phyloP scores from a whole-genome alignment of 2,797 vertebrate genomes.

The Nyctalus aviator region DNA sequence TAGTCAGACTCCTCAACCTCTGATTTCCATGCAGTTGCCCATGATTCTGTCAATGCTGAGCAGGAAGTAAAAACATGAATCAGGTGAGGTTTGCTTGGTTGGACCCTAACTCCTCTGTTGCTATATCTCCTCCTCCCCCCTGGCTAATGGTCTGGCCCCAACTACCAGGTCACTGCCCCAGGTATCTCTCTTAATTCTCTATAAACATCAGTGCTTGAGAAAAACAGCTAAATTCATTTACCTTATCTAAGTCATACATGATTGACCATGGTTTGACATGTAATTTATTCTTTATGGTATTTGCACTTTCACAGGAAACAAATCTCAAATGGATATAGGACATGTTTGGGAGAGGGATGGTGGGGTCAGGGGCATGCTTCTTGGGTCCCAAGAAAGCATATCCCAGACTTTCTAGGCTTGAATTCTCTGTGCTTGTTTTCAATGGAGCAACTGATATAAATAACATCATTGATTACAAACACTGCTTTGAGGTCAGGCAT shows the following conservation, averaged over 20 bases:
- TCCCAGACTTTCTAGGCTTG: neutral
- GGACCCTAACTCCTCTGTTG: neutral
- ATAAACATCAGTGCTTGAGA: neutral
- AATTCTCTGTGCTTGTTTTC: slow-evolving; percentile 26
- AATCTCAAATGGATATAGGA: neutral
- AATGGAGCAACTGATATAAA: slow-evolving; percentile 52
- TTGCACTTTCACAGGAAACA: slow-evolving; percentile 43
- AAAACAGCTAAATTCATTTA: slow-evolving; percentile 11
- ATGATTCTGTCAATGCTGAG: neutral
- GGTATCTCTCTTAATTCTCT: neutral
- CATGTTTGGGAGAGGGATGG: neutral
- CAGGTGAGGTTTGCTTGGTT: neutral
- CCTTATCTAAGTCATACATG: neutral
- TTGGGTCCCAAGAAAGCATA: neutral
- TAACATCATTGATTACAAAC: slow-evolving; percentile 37
- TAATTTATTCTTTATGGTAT: neutral
- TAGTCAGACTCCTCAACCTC: neutral
- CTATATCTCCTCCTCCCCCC: neutral
- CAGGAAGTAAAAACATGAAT: neutral
- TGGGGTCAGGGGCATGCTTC: fast-evolving
- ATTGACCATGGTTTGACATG: neutral
- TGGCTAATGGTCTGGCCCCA: neutral
- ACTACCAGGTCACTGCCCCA: neutral
- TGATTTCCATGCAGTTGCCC: neutral
- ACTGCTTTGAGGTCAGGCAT: slow-evolving; percentile 67